A percentile compares a stretch with the other conserved stretches of the same genome.
phyloP scores from a whole-genome alignment of 2,113 vertebrate species.

The Oophaga pumilio region DNA sequence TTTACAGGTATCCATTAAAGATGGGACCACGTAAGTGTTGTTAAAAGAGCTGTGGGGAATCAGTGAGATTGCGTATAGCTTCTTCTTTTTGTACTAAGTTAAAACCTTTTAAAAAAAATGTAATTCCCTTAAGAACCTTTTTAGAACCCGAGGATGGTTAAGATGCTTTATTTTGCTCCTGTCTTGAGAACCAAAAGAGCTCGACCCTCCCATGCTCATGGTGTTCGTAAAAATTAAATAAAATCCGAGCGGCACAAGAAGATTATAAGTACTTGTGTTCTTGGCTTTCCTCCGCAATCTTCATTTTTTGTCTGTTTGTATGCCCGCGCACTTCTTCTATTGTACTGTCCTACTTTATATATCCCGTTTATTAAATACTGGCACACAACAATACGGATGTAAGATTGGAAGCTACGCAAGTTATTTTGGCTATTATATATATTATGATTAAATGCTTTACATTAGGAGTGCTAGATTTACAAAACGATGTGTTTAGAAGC shows the following conservation, averaged over 20 bases:
- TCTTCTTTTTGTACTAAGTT: too few relatives aligned
- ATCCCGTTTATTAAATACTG: not conserved
- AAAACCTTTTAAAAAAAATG: too few relatives aligned
- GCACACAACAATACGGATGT: not conserved
- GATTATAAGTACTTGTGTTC: not conserved
- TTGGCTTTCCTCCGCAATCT: not conserved
- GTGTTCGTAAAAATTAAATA: not conserved
- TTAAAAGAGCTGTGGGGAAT: too few relatives aligned
- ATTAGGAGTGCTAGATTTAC: not conserved
- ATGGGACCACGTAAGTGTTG: too few relatives aligned
- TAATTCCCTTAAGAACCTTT: too few relatives aligned
- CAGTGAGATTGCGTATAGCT: too few relatives aligned
- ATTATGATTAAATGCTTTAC: slow-evolving; percentile 2
- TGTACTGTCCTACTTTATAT: not conserved
- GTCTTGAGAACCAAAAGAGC: not conserved
- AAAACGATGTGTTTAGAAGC: not conserved
- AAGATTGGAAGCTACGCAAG: not conserved
- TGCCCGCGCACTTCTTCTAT: not conserved
- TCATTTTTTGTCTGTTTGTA: not conserved
- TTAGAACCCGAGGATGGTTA: too few relatives aligned
- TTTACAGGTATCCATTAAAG: too few relatives aligned
- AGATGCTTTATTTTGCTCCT: not conserved
- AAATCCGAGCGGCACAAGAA: not conserved
- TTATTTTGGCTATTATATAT: slow-evolving; percentile 1
- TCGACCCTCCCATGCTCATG: not conserved